Percentiles rank a stretch among this genome's conserved stretches.
Conservation (phyloP, 2,113 vertebrate genomes). For the Microtus montanus region DNA sequence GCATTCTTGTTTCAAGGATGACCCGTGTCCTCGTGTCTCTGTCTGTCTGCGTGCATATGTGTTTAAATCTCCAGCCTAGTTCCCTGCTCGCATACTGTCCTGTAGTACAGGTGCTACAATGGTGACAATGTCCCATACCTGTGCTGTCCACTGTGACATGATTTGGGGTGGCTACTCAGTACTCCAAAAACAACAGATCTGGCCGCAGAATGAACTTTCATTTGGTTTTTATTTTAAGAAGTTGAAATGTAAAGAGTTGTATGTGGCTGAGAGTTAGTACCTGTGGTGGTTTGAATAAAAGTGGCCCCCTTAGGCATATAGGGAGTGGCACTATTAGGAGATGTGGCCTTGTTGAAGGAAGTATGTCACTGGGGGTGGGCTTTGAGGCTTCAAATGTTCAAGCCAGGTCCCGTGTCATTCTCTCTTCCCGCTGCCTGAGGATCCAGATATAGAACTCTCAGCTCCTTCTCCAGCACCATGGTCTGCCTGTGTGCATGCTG, state of each 20-base stretch:
- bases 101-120: no score
- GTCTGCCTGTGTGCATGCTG: not conserved
- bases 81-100: no score
- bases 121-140: not conserved
- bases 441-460: not conserved
- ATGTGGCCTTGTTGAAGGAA: not conserved
- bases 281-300: not conserved
- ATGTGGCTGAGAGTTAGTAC: not conserved
- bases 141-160: not conserved
- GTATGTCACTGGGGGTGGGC: not conserved
- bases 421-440: not conserved
- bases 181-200: not conserved
- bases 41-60: no score
- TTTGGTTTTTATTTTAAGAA: constrained; percentile 8
- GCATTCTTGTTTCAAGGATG: no score
- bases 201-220: constrained; percentile 10
- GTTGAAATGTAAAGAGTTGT: not conserved
- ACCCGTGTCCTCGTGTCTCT: no score
- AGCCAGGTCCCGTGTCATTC: not conserved
- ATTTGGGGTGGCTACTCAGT: not conserved
- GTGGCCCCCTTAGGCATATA: not conserved
- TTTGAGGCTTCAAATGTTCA: not conserved
- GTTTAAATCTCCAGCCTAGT: no score
- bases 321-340: not conserved
- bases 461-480: not conserved